These are phyloP conservation scores for Bruchidius siliquastri DNA, from an alignment of 2,888 invertebrate genomes.

Conservation along the genomic window DNA sequence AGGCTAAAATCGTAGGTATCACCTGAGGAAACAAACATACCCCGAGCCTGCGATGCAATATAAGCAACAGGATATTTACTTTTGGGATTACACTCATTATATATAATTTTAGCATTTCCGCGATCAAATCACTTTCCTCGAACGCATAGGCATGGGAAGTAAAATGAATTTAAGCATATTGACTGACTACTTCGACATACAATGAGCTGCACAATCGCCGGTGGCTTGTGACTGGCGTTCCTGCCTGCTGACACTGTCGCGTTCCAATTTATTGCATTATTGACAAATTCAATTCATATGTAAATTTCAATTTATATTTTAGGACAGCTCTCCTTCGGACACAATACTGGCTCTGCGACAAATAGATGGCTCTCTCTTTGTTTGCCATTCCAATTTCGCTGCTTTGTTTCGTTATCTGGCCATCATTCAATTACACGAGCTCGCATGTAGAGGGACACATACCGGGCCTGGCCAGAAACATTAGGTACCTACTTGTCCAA, in stretches of 20 bases:
- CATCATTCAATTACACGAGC: not conserved
- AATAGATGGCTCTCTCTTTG: not conserved
- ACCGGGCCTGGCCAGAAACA: not conserved
- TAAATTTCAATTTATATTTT: slow-evolving; percentile 17
- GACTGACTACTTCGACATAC: too few relatives aligned
- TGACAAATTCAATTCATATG: slow-evolving; percentile 17
- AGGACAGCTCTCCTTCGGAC: slow-evolving; percentile 9
- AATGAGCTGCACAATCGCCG: not conserved
- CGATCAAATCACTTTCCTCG: too few relatives aligned
- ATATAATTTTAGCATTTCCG: too few relatives aligned
- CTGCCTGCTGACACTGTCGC: slow-evolving; percentile 6
- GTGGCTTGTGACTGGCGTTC: not conserved
- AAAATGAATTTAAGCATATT: too few relatives aligned
- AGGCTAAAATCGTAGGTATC: too few relatives aligned
- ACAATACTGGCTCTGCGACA: not conserved
- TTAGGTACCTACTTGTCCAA: not conserved
- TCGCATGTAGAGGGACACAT: not conserved
- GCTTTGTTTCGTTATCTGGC: not conserved
- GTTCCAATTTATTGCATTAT: slow-evolving; percentile 14
- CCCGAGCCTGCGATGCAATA: too few relatives aligned
- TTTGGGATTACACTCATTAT: too few relatives aligned
- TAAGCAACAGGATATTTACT: too few relatives aligned
- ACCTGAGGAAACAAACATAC: too few relatives aligned
- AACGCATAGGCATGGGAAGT: too few relatives aligned
- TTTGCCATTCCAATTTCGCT: not conserved